phyloP scores from a whole-genome alignment of 2,888 invertebrate genomes.

The Nemapogon koenigi region DNA sequence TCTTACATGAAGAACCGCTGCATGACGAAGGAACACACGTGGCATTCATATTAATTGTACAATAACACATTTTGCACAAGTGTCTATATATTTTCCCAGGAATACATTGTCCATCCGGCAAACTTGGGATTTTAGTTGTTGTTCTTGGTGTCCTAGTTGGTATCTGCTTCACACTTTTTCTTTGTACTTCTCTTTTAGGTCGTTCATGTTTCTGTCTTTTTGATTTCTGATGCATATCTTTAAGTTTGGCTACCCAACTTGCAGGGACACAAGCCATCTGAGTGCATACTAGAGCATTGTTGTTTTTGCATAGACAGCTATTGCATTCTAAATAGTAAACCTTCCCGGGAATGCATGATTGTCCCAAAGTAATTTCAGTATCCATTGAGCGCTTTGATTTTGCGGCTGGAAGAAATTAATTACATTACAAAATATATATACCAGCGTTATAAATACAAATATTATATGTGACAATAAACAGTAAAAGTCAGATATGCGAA shows the following conservation, averaged over 20 bases:
- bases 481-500: too few relatives aligned
- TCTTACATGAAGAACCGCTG: too few relatives aligned
- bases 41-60: neutral
- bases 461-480: too few relatives aligned
- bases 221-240: too few relatives aligned
- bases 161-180: neutral
- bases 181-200: neutral
- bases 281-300: slow-evolving; percentile 35
- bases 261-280: slow-evolving; percentile 42
- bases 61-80: neutral
- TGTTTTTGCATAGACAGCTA: slow-evolving; percentile 30
- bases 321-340: slow-evolving; percentile 39
- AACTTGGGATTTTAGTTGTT: neutral
- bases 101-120: neutral
- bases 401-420: too few relatives aligned
- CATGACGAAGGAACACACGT: neutral
- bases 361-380: slow-evolving; percentile 30
- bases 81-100: neutral
- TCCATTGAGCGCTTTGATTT: slow-evolving; percentile 10
- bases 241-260: too few relatives aligned
- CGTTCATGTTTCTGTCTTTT: neutral
- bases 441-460: too few relatives aligned
- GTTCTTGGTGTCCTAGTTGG: neutral
- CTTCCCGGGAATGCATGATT: slow-evolving; percentile 27
- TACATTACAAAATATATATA: too few relatives aligned